Conservation (phyloP, 2,888 invertebrate species). For the Cataglyphis albicans region DNA sequence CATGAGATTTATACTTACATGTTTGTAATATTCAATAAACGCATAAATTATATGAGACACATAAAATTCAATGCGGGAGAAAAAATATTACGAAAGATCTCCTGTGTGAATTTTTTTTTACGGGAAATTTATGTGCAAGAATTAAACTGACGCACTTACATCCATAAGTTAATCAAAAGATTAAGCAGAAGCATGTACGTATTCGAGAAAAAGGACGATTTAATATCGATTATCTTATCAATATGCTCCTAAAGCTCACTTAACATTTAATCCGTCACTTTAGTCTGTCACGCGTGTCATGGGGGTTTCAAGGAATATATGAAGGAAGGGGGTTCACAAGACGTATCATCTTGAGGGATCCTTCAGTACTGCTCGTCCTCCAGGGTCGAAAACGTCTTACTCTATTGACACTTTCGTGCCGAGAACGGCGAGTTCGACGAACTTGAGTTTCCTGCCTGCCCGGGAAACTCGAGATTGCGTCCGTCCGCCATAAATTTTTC, state of each 20-base stretch:
- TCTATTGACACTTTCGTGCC: constrained; percentile 10
- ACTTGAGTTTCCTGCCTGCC: constrained; percentile 32
- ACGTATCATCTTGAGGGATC: constrained; percentile 48
- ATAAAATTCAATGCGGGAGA: neutral
- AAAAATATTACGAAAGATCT: neutral
- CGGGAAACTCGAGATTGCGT: constrained; percentile 37
- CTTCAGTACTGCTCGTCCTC: constrained; percentile 31
- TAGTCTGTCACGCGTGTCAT: constrained; percentile 19
- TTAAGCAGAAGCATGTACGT: neutral
- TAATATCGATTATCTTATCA: neutral
- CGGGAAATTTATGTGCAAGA: neutral
- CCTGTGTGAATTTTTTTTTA: no score
- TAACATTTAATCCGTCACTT: constrained; percentile 35
- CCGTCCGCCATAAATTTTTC: constrained; percentile 47
- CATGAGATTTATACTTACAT: neutral
- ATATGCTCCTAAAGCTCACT: neutral
- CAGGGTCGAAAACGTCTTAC: constrained; percentile 17
- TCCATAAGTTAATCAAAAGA: neutral
- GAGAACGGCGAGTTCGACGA: constrained; percentile 40
- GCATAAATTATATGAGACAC: neutral
- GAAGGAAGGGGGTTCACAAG: neutral
- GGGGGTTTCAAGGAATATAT: neutral
- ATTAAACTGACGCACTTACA: neutral
- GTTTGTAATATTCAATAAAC: neutral
- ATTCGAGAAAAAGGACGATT: neutral